A percentile compares a stretch with the other conserved stretches of the same genome.
These are phyloP conservation scores for Diarsia dahlii DNA, from an alignment of 2,888 invertebrate genomes.

Conservation along the genomic window DNA sequence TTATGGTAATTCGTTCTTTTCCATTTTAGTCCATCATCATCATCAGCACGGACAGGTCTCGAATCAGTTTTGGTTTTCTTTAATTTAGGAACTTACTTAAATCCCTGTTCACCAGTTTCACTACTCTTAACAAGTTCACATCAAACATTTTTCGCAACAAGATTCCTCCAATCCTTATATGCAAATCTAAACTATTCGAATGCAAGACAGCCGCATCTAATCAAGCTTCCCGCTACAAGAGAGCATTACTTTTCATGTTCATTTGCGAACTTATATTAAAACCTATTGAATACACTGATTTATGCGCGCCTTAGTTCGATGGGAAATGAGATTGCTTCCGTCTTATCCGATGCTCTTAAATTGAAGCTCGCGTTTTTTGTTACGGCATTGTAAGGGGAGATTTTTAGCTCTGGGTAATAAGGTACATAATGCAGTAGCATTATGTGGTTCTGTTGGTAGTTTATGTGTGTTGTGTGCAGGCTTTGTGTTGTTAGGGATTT, in stretches of 20 bases:
- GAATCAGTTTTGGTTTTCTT: background rate
- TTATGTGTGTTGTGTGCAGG: slow-evolving; percentile 3
- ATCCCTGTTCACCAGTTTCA: background rate
- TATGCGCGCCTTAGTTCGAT: slow-evolving; percentile 63
- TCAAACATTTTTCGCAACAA: background rate
- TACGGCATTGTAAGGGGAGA: slow-evolving; percentile 53
- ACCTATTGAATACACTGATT: slow-evolving; percentile 72
- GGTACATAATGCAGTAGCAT: slow-evolving; percentile 20
- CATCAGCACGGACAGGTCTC: background rate
- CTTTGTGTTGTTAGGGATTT: background rate
- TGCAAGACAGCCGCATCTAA: slow-evolving; percentile 69
- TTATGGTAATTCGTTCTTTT: background rate
- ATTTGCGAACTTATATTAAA: slow-evolving; percentile 64
- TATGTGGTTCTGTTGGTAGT: slow-evolving; percentile 15
- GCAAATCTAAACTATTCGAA: slow-evolving; percentile 70
- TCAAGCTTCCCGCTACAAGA: slow-evolving; percentile 57
- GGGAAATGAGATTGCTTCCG: slow-evolving; percentile 60
- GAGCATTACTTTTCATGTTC: slow-evolving; percentile 54
- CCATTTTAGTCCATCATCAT: background rate
- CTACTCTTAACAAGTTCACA: background rate
- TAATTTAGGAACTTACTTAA: background rate
- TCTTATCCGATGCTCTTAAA: slow-evolving; percentile 64
- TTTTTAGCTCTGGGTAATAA: slow-evolving; percentile 51
- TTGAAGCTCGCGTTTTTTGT: slow-evolving; percentile 57
- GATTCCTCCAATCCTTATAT: slow-evolving; percentile 53